These are phyloP conservation scores for Colinus virginianus DNA, from an alignment of 2,113 vertebrate species.

Conservation along the genomic window DNA sequence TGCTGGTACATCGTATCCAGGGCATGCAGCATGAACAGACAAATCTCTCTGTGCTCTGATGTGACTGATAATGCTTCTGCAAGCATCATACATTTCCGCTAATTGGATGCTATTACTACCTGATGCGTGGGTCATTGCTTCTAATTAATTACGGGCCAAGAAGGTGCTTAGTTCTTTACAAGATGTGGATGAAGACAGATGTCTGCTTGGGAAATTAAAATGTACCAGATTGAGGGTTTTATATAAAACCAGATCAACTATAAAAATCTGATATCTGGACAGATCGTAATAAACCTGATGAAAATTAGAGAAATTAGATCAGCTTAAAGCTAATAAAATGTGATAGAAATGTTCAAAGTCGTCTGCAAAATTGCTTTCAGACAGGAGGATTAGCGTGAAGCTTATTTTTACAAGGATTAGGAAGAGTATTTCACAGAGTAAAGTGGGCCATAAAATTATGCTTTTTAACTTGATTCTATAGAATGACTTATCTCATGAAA, in stretches of 20 bases:
- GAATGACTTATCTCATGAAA: neutral
- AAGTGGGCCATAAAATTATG: neutral
- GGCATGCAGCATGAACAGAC: accelerated
- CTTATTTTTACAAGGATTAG: constrained; percentile 33
- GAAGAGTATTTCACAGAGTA: constrained; percentile 15
- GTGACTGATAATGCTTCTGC: neutral
- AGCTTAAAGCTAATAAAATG: constrained; percentile 31
- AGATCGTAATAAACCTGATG: neutral
- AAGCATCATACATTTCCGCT: neutral
- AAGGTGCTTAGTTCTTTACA: constrained; percentile 24
- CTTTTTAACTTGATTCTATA: neutral
- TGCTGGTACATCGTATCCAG: neutral
- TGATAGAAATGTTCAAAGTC: constrained; percentile 31
- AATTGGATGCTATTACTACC: constrained; percentile 27
- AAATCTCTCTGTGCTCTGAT: neutral
- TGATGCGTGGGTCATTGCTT: constrained; percentile 9
- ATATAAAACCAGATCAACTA: constrained; percentile 10
- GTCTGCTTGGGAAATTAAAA: constrained; percentile 39
- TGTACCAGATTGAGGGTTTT: neutral
- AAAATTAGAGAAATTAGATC: constrained; percentile 40
- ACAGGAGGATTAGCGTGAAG: constrained; percentile 23
- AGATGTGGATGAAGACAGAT: neutral
- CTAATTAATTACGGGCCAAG: constrained; percentile 55
- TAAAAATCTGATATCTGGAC: neutral
- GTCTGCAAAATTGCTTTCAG: constrained; percentile 33